These are phyloP conservation scores for Silurus asotus DNA, from an alignment of 2,113 vertebrate species.

Conservation along the genomic window DNA sequence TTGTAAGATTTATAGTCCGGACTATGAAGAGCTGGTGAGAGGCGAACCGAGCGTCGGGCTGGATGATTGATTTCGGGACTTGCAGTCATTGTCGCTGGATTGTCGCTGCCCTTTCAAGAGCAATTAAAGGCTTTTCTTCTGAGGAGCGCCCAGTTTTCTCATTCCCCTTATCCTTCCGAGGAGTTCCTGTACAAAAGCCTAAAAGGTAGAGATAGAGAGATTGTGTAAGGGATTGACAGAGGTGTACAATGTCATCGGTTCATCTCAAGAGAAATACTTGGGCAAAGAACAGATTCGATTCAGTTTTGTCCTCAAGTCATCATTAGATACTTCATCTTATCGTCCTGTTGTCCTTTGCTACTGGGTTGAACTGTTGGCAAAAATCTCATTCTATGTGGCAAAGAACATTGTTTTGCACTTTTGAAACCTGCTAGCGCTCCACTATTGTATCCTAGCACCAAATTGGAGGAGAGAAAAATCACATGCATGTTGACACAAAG, in stretches of 20 bases:
- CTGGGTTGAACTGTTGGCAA: background rate
- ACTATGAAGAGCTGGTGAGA: background rate
- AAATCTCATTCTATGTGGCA: no score
- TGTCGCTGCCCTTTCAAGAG: conserved; percentile 38
- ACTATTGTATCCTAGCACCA: no score
- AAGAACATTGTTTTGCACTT: no score
- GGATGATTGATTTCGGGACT: conserved; percentile 37
- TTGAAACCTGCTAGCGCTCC: no score
- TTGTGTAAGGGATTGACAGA: conserved; percentile 16
- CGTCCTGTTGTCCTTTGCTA: background rate
- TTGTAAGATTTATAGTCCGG: conserved; percentile 32
- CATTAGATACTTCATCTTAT: background rate
- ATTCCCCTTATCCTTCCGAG: conserved; percentile 94
- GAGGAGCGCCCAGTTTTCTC: conserved; percentile 92
- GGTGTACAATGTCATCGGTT: background rate
- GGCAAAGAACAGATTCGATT: background rate
- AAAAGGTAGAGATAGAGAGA: conserved; percentile 36
- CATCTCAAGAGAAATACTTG: background rate
- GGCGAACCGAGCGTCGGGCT: background rate
- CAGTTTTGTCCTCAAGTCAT: background rate
- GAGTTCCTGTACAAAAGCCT: conserved; percentile 94
- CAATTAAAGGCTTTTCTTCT: conserved; percentile 88
- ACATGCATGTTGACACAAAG: no score
- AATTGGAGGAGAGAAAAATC: no score
- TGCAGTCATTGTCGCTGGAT: conserved; percentile 44